A percentile compares a stretch with the other conserved stretches of the same genome.
Conservation (phyloP, 1,140 invertebrate species). For the Drepana arcuata region DNA sequence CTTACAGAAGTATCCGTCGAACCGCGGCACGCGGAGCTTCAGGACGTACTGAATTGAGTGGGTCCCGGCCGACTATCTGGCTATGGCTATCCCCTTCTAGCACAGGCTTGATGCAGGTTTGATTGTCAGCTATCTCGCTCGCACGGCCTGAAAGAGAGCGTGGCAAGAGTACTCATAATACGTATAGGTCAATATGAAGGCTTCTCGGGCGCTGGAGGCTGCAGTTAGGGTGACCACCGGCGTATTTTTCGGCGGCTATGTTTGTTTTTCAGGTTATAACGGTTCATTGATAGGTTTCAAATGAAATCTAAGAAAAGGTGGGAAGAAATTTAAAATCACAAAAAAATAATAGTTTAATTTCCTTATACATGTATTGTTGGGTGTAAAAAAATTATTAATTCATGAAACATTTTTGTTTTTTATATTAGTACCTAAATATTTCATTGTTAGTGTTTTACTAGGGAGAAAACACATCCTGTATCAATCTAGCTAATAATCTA, state of each 20-base stretch:
- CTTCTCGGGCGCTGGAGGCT: conserved; percentile 65
- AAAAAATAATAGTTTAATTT: not conserved
- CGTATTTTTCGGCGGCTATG: conserved; percentile 4
- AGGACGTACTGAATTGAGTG: conserved; percentile 48
- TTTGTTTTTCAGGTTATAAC: conserved; percentile 6
- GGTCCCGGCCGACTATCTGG: conserved; percentile 39
- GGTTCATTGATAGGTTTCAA: not conserved
- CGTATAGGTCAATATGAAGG: conserved; percentile 70
- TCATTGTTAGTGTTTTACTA: too few species aligned
- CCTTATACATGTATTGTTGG: too few species aligned
- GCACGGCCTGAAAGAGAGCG: conserved; percentile 52
- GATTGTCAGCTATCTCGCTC: conserved; percentile 27
- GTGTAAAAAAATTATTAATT: too few species aligned
- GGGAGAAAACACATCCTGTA: too few species aligned
- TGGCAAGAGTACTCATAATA: conserved; percentile 56
- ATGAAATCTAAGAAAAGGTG: not conserved
- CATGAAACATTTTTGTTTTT: too few species aligned
- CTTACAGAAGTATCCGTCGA: too few species aligned
- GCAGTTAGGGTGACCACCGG: conserved; percentile 56
- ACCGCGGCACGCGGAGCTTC: conserved; percentile 35
- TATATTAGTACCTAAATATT: too few species aligned
- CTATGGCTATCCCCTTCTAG: conserved; percentile 29
- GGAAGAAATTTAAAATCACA: not conserved
- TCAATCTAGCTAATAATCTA: too few species aligned
- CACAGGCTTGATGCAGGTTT: conserved; percentile 15